These are phyloP conservation scores for Gadopsis bispinosus DNA, from an alignment of 2,797 vertebrate species.

Conservation along the genomic window DNA sequence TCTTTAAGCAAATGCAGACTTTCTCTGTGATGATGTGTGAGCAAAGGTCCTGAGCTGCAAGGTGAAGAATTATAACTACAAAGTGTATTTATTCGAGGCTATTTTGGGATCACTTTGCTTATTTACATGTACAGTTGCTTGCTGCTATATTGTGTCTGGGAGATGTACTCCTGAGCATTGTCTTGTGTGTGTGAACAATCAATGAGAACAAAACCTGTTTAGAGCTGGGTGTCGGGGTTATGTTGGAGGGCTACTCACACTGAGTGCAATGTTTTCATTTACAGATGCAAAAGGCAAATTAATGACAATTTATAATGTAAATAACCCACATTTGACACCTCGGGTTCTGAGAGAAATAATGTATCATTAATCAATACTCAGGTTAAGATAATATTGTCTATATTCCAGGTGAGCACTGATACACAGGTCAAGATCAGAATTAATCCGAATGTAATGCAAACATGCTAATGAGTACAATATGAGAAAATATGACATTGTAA, in stretches of 20 bases:
- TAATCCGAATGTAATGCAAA: constrained; percentile 9
- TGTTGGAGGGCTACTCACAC: constrained; percentile 31
- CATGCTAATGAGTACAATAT: constrained; percentile 2
- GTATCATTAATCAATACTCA: constrained; percentile 4
- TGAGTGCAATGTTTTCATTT: constrained; percentile 36
- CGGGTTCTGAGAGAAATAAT: constrained; percentile 47
- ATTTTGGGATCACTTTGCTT: constrained; percentile 28
- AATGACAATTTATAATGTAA: constrained; percentile 60
- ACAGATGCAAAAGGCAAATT: constrained; percentile 43
- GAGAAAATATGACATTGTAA: neutral
- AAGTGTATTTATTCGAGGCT: constrained; percentile 7
- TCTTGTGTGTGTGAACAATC: constrained; percentile 69
- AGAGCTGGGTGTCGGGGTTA: constrained; percentile 41
- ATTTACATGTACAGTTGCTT: constrained; percentile 16
- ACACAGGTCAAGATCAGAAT: constrained; percentile 7
- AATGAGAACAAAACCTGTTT: constrained; percentile 56
- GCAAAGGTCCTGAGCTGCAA: constrained; percentile 6
- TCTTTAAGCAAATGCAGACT: constrained; percentile 48
- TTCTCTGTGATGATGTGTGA: constrained; percentile 27
- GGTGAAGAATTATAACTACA: constrained; percentile 1
- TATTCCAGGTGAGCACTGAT: constrained; percentile 3
- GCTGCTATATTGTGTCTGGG: neutral
- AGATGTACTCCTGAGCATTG: constrained; percentile 41
- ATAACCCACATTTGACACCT: constrained; percentile 51
- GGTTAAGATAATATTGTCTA: neutral